Evolutionary conservation across 2,888 invertebrate genomes (phyloP).

Genomic region (Acronicta aceris): DNA sequence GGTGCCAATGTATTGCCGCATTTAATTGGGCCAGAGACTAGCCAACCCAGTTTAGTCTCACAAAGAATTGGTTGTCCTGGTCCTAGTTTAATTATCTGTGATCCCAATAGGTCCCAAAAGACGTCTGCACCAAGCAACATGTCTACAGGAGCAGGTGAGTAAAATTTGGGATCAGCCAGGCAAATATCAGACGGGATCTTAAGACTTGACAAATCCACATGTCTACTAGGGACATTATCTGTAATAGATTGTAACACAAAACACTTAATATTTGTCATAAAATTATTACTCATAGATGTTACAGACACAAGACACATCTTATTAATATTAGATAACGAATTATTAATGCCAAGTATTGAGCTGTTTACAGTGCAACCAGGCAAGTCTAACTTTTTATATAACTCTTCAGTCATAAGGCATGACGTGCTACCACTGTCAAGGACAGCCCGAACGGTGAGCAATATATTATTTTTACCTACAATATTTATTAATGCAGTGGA

Average conservation of each 20-base stretch:
- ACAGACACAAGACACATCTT: constrained; percentile 31
- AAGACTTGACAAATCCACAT: constrained; percentile 25
- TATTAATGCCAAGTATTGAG: constrained; percentile 43
- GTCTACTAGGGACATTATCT: constrained; percentile 23
- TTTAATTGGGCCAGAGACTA: constrained; percentile 4
- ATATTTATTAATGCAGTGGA: constrained; percentile 37
- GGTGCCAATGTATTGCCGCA: too few species aligned
- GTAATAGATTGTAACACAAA: constrained; percentile 50
- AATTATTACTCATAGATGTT: constrained; percentile 31
- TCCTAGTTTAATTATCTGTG: constrained; percentile 39
- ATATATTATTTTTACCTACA: constrained; percentile 21
- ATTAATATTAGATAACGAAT: constrained; percentile 18
- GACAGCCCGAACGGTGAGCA: constrained; percentile 22
- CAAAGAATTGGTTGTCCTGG: constrained; percentile 18
- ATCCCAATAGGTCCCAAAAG: constrained; percentile 50
- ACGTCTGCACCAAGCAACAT: constrained; percentile 50
- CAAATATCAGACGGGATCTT: constrained; percentile 43
- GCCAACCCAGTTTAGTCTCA: constrained; percentile 20
- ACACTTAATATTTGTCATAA: constrained; percentile 23
- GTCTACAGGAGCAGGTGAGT: constrained; percentile 45
- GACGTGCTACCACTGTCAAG: constrained; percentile 22
- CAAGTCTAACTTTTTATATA: constrained; percentile 28
- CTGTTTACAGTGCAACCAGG: constrained; percentile 10
- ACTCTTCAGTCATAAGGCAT: constrained; percentile 28
- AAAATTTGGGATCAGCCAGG: constrained; percentile 15